Base-by-base conservation (phyloP, 2,797 vertebrate species). In the Pseudochromis fuscus region DNA sequence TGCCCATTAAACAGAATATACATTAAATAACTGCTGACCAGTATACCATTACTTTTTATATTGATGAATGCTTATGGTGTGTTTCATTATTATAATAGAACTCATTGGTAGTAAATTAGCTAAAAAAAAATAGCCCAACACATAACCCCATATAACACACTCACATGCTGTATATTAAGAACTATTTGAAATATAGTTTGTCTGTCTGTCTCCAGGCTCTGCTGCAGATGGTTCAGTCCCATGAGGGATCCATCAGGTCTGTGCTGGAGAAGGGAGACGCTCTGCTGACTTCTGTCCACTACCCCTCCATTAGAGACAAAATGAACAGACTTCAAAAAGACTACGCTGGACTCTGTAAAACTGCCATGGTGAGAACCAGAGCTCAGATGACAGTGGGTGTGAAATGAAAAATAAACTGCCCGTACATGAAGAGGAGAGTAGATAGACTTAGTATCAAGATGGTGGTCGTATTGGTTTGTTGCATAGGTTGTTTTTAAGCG, bases 191-290 rank as follows among this genome's bases (percentile, higher is more conserved):
- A 1, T 27, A 28, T 27, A 28, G 25, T 58, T 24, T 56, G 1
- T 80, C 23, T 80, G 37, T 77, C n/a, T n/a, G 76, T 75, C 48
- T 11, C 9, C 87, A 99, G 98, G 95, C 95, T 44, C 87, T 98
- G 46, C 92, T 96, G 35, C 97, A 98, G 90, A 95, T 89, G 40
- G 90, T 99, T 81, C 91, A 97, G 75, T 97, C 97, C 28, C 95
- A 95, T 4, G 96, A 97, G 38, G 94, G 96, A 4, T 95, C 96
- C 1, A 77, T 99, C 77, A 96, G 90, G 77, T 96, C 96, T 0
- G 95, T 99, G 77, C 82, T 91, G 73, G 98, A 99, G 92, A 99
- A 97, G 81, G 97, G 97, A 7, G 94, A 96, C 12, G 90, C 94
- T 24, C 93, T 99, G 59, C 86, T 94, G 71, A 79, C 90, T 16